A percentile compares a stretch with the other conserved stretches of the same genome.
These are phyloP conservation scores for Denticeps clupeoides DNA, from an alignment of 2,797 vertebrate species.

Conservation along the genomic window DNA sequence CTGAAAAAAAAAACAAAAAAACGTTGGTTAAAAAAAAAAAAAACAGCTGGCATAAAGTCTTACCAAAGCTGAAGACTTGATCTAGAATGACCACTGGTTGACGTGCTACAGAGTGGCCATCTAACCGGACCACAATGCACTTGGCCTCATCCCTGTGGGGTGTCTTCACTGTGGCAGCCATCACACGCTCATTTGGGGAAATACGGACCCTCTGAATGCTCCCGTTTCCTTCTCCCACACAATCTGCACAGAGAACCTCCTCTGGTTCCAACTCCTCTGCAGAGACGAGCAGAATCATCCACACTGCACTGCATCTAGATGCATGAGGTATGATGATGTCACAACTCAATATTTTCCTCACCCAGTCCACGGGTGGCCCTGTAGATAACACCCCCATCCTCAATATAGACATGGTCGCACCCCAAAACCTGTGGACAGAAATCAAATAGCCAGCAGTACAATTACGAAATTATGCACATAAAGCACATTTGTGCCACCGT, in stretches of 20 bases:
- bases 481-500: no score
- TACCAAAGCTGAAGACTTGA: conserved; percentile 82
- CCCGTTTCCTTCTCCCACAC: conserved; percentile 38
- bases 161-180: conserved; percentile 69
- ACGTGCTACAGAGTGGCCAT: conserved; percentile 19
- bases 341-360: conserved; percentile 38
- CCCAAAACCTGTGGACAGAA: conserved; percentile 58
- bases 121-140: conserved; percentile 68
- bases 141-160: conserved; percentile 56
- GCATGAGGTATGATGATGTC: not conserved
- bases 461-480: not conserved
- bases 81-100: conserved; percentile 53
- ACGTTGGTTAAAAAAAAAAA: no score
- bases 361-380: conserved; percentile 60
- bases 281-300: conserved; percentile 10
- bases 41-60: no score
- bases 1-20: no score
- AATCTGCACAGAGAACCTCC: conserved; percentile 60
- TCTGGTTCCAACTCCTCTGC: conserved; percentile 52
- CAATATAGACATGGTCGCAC: conserved; percentile 68
- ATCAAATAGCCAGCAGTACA: not conserved
- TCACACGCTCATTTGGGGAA: conserved; percentile 69
- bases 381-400: conserved; percentile 71
- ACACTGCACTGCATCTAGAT: no score
- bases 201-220: conserved; percentile 75